Evolutionary conservation across 2,113 vertebrate species (phyloP), one percentile per base, ranked within the genome.

Genomic region (Coptodon rendalli): DNA sequence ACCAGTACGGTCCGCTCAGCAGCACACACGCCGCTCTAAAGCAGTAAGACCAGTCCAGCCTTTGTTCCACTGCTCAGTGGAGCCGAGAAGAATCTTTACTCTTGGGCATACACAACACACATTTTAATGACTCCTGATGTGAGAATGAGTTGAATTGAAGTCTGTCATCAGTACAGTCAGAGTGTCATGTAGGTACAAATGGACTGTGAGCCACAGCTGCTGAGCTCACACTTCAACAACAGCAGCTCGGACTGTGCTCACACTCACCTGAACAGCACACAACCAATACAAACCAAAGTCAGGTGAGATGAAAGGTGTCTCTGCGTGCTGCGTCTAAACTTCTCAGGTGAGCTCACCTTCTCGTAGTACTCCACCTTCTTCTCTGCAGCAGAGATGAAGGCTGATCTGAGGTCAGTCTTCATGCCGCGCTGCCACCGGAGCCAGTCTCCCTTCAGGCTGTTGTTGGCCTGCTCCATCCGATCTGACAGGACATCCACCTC

Each of bases 401-500:
- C 96, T n/a, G 94, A 93, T 92, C 94, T 97, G 90, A 99, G 94
- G 90, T 99, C 99, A 29, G 91, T 92, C 34, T 96, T 97, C 97
- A 98, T 98, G 83, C 94, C 95, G 88, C 91, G 91, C 86, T 96
- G 97, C 99, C 99, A 99, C 89, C 97, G 96, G 59, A 95, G 94
- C 98, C 98, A 99, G 10, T 99, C 99, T 0, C 96, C 97, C 84
- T 97, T 98, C 90, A 99, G 84, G 57, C 97, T 96, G 3, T 96
- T 98, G 93, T 99, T 98, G 87, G 98, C 97, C 43, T 92, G 96
- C 94, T 98, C 98, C 43, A 97, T 88, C 84, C 96, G 97, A 89
- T 99, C 98, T 83, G 98, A 97, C 81, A 98, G 96, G 87, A 94
- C 97, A 4, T 97, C 98, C 84, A 98, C 97, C 89, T 99, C 98